Percentiles rank a stretch among this genome's conserved stretches.
Conservation (phyloP, 2,797 vertebrate genomes). For the Champsocephalus esox region DNA sequence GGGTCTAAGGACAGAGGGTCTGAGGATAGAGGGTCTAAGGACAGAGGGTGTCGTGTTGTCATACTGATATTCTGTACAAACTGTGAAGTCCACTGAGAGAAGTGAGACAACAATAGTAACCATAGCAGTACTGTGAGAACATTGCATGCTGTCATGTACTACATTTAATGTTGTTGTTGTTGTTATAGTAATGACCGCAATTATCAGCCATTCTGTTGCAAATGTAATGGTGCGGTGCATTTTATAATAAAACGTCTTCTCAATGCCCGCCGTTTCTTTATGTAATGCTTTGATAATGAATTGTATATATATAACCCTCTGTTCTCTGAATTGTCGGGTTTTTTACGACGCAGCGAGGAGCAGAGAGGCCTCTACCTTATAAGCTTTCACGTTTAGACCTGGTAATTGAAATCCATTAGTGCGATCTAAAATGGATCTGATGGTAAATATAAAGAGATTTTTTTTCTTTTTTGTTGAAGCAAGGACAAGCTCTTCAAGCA, state of each 20-base stretch:
- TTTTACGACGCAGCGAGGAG: slow-evolving; percentile 62
- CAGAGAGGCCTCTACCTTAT: slow-evolving; percentile 72
- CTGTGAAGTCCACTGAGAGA: too few species aligned
- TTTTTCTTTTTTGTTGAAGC: slow-evolving; percentile 79
- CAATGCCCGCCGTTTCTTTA: slow-evolving; percentile 30
- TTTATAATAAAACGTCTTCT: slow-evolving; percentile 41
- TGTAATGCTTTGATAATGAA: slow-evolving; percentile 71
- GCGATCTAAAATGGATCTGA: slow-evolving; percentile 80
- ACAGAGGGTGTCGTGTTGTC: too few species aligned
- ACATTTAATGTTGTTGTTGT: slow-evolving; percentile 12
- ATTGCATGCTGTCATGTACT: slow-evolving; percentile 15
- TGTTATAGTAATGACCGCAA: slow-evolving; percentile 28
- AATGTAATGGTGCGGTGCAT: slow-evolving; percentile 24
- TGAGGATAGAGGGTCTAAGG: too few species aligned
- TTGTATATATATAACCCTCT: slow-evolving; percentile 71
- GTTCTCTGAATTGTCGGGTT: slow-evolving; percentile 69
- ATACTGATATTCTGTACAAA: too few species aligned
- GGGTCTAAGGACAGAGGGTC: too few species aligned
- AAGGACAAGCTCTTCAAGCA: slow-evolving; percentile 85
- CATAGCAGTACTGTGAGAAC: background rate
- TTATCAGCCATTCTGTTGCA: slow-evolving; percentile 25
- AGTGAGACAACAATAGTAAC: slow-evolving; percentile 1
- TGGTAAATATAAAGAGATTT: slow-evolving; percentile 90
- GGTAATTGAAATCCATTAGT: slow-evolving; percentile 85
- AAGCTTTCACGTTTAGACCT: slow-evolving; percentile 79